Evolutionary conservation across 92 coral and sea anemone genomes (phyloP).

Genomic region (Actinostola sp.): DNA sequence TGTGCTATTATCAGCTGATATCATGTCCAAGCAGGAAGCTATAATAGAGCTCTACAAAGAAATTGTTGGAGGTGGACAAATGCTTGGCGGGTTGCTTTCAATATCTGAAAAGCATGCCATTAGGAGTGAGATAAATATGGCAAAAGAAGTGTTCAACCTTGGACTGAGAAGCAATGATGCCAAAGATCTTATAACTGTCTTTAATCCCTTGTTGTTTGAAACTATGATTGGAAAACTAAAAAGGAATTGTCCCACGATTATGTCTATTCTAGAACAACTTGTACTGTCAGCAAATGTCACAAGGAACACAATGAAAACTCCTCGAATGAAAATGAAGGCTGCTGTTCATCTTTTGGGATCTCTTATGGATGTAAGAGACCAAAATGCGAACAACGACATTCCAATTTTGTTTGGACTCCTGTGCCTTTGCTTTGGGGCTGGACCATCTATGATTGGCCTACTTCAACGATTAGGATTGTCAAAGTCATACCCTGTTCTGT

Average conservation of each 20-base stretch:
- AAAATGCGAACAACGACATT: conserved; percentile 29
- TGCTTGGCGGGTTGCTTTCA: conserved; percentile 54
- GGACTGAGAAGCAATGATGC: conserved; percentile 26
- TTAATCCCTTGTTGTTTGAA: conserved; percentile 26
- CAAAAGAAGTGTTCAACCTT: too few relatives aligned
- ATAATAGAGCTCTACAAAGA: too few relatives aligned
- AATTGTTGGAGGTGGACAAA: too few relatives aligned
- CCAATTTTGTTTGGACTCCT: conserved; percentile 51
- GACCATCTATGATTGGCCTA: conserved; percentile 36
- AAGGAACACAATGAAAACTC: conserved; percentile 23
- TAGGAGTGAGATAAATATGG: conserved; percentile 19
- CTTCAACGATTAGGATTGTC: conserved; percentile 25
- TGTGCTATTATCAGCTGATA: too few relatives aligned
- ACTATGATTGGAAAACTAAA: conserved; percentile 17
- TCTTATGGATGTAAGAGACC: too few relatives aligned
- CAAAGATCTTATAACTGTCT: conserved; percentile 37
- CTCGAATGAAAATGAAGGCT: conserved; percentile 39
- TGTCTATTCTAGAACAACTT: conserved; percentile 30
- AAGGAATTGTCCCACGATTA: conserved; percentile 29
- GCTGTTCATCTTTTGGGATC: conserved; percentile 40
- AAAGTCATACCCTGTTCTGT: conserved; percentile 20
- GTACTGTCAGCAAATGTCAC: conserved; percentile 18
- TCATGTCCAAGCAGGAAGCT: too few relatives aligned
- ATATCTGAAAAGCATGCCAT: conserved; percentile 48
- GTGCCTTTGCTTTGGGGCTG: conserved; percentile 44